Evolutionary conservation across 2,113 vertebrate genomes (phyloP), one percentile per base, ranked within the genome.

Genomic region (Amazona guildingii): DNA sequence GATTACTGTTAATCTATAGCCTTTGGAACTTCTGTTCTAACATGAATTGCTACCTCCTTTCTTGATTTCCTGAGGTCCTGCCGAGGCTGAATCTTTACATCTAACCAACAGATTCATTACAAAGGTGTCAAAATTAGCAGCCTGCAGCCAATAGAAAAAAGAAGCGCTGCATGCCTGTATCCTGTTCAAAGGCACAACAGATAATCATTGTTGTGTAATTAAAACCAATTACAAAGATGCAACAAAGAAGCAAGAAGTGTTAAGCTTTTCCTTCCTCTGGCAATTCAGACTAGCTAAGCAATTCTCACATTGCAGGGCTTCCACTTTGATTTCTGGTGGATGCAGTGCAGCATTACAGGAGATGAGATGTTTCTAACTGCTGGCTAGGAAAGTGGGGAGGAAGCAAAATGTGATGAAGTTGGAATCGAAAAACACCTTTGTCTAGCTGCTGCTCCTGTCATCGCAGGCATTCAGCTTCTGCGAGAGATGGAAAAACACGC

Each of bases 61-160:
- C 69, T 95, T 94, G 85, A 89, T 93, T 97, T 97, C 94, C 86
- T 91, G 73, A 97, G 82, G 73, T 87, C 85, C 86, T 95, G 87
- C 83, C 94, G 95, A 95, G 81, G 43, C 77, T 82, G 57, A 83
- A 83, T 33, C 43, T 96, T 97, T 94, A 94, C 94, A 90, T 92
- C 66, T 92, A 94, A 82, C 87, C 83, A 97, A 96, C 54, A 97
- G 87, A 96, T 97, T 94, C 96, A 97, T 88, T 96, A 97, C 62
- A 96, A 92, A 95, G 94, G 88, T 97, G 97, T 98, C 96, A 97
- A 92, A 97, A 95, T 79, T 91, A 94, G 82, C 94, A 97, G 89
- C 84, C 94, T 87, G 46, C 84, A 90, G 95, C 86, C 69, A 96
- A 82, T 17, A 77, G 68, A 28, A 80, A 70, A 83, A 92, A 83